A percentile compares a stretch with the other conserved stretches of the same genome.
Conservation (phyloP, 2,888 invertebrate genomes). For the Leptogaster cylindrica region DNA sequence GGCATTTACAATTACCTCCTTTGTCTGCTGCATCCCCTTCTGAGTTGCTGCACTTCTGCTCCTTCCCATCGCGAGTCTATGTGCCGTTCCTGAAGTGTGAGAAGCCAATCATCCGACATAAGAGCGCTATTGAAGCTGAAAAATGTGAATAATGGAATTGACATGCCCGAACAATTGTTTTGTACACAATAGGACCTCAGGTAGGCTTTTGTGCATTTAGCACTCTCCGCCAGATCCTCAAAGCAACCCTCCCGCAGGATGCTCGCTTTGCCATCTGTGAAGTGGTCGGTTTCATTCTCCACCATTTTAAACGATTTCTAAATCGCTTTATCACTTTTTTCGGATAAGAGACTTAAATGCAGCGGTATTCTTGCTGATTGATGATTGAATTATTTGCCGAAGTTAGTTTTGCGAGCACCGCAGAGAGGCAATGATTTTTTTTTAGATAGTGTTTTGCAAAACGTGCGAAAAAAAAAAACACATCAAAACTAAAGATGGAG, state of each 20-base stretch:
- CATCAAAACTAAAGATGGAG: too few species aligned
- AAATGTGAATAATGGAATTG: conserved; percentile 25
- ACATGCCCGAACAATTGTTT: conserved; percentile 12
- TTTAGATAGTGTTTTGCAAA: too few species aligned
- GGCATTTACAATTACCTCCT: conserved; percentile 12
- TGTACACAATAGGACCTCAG: conserved; percentile 7
- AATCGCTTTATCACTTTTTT: background rate
- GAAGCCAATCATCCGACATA: conserved; percentile 25
- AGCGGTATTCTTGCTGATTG: too few species aligned
- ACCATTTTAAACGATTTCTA: background rate
- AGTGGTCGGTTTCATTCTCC: background rate
- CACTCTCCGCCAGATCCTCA: background rate
- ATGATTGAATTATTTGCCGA: too few species aligned
- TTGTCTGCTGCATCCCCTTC: background rate
- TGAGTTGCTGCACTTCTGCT: background rate
- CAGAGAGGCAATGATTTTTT: too few species aligned
- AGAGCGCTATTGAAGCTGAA: conserved; percentile 24
- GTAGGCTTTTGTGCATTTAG: background rate
- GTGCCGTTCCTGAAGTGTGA: conserved; percentile 1
- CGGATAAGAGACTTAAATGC: too few species aligned
- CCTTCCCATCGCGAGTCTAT: background rate
- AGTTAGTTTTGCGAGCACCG: too few species aligned
- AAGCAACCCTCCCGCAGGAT: background rate
- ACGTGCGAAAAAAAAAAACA: too few species aligned
- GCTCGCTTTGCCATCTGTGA: background rate